Base-by-base conservation (phyloP, 2,113 vertebrate genomes). In the Pitta sordida region DNA sequence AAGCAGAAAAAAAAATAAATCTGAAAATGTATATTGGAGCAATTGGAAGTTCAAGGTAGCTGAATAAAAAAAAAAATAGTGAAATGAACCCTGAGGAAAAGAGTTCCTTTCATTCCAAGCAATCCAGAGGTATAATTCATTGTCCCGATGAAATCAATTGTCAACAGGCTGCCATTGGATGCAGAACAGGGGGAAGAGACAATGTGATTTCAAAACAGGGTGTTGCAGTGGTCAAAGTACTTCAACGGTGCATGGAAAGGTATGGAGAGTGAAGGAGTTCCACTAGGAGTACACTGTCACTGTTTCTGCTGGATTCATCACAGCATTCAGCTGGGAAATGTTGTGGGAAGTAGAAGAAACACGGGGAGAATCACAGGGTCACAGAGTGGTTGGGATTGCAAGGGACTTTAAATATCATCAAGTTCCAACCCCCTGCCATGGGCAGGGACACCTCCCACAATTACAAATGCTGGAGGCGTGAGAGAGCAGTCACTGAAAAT, bases 101-200 rank as follows among this genome's bases (percentile, higher is more conserved):
- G 85, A 96, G 75, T 96, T 96, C 82, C 83, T 93, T 62, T 95
- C 93, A 93, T 96, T 94, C 92, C 96, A 91, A 62, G 63, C 82
- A 96, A 86, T 94, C 85, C 93, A 77, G 79, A 88, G 59, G 34
- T 63, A 3, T 80, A 86, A 88, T 83, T 94, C 82, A 83, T 91
- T 80, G 87, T 91, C 63, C 88, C 53, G 75, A 73, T 91, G 79
- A 90, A 93, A 73, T 76, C 36, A 75, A 44, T 87, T 76, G 68
- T 77, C 87, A 94, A 23, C 65, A 91, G 43, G 75, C 46, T 88
- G 53, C 51, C 62, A 44, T 73, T 53, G 49, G 52, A 15, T 69
- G 44, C 41, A n/a, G 37, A 73, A 27, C 5, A 39, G 34, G 29
- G 73, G 19, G 24, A 85, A 83, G 67, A 77, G 18, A 53, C 32